Base-by-base conservation (phyloP, 1,140 invertebrate species). In the Aphidius gifuensis region DNA sequence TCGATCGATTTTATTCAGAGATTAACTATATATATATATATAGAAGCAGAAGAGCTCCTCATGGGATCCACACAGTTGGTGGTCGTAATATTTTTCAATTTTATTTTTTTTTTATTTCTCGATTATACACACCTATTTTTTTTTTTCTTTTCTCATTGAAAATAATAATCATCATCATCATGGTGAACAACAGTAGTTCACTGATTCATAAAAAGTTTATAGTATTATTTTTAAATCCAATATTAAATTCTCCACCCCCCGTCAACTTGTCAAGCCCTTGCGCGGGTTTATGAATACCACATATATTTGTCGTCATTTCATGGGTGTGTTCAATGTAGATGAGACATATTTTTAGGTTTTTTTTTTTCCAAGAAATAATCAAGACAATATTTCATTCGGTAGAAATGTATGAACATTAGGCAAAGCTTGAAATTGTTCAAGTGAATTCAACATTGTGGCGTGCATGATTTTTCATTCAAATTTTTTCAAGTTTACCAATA, bases 1-100 rank as follows among this genome's bases (percentile, higher is more conserved):
- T 38, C 23, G 50, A 47, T 55, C 55, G 61, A 63, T 63, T 63
- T 51, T 58, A 63, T 63, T 63, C 48, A 7, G 39, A 58, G 61
- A 63, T 63, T 58, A 63, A 58, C 21, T 51, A 40, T 39, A 39
- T 51, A n/a, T 42, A 11, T 38, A 55, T 16, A 55, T 9, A 38
- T 51, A 32, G 4, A 23, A 49, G 16, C 40, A 51, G 16, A 11
- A 58, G 32, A 46, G 16, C 44, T 49, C 38, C 23, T n/a, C 4
- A 9, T 32, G 58, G 44, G 23, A 50, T n/a, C 50, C 58, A 11
- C 58, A 32, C 58, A 23, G 58, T 43, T 53, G 58, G 58, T 44
- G 58, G 58, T 60, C 58, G 58, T 21, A 51, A 45, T 51, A 48
- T 49, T 49, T 50, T 49, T 59, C 51, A 49, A 6, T 7, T 48